Base-by-base conservation (phyloP, 2,888 invertebrate species). In the Tipula lateralis region DNA sequence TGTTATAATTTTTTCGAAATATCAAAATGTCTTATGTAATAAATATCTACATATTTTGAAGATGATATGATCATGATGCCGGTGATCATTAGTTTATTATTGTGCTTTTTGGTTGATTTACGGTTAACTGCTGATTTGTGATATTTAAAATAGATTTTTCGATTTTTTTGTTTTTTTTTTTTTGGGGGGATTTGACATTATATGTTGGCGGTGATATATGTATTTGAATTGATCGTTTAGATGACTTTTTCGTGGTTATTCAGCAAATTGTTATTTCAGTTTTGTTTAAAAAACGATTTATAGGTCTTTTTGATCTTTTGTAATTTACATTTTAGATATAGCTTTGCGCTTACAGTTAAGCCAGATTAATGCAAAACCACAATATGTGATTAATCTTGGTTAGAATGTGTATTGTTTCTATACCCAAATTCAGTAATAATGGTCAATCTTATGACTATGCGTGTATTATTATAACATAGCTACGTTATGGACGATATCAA, bases 71-170 rank as follows among this genome's bases (percentile, higher is more conserved):
- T 66, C 39, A 44, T 13, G n/a, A 66, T 66, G 66, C 66, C 66
- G 66, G 66, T 66, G 66, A 66, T 66, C 66, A 66, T 66, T 66
- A 66, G 66, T 66, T 66, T 66, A 66, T 66, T 66, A 66, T 66
- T 66, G 66, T 66, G 66, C 66, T 66, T 66, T 66, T 66, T 66
- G 24, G 66, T 66, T 66, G 66, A 66, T 66, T 66, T 66, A 66
- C 66, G 66, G 66, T 66, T 66, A 66, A 66, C 66, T 66, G 66
- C 66, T 66, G 66, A 66, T 66, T 66, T 66, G 66, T 66, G 66
- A 66, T 66, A 66, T 66, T 66, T 66, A 66, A 66, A 66, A 66
- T 66, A 66, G 66, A 66, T 66, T 66, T 50, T 34, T 44, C 16
- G 13, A n/a, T 44, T 44, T 12, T 44, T 44, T 44, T 44, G 2